Evolutionary conservation across 2,888 invertebrate species (phyloP).

Genomic region (Saturnia pavonia): DNA sequence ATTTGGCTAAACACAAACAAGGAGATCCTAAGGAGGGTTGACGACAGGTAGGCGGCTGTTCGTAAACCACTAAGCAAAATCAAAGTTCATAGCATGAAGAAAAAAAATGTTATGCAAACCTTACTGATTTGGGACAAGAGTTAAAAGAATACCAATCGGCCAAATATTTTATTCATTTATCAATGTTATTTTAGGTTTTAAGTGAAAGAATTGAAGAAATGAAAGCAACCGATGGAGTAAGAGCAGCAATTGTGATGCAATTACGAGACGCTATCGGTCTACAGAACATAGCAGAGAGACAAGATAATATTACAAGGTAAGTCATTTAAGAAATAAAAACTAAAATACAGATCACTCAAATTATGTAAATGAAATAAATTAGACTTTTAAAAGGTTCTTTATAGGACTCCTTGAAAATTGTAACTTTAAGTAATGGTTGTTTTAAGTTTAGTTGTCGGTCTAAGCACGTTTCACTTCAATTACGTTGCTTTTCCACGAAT

Average conservation of each 20-base stretch:
- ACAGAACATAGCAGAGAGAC: conserved; percentile 86
- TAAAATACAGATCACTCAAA: not conserved
- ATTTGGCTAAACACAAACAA: not conserved
- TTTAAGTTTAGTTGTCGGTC: conserved; percentile 22
- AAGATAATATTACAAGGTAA: conserved; percentile 88
- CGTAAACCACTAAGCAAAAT: not conserved
- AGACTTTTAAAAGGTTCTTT: conserved; percentile 9
- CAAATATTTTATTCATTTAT: not conserved
- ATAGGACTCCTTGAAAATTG: not conserved
- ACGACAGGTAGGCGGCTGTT: not conserved
- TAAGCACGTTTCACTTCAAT: conserved; percentile 31
- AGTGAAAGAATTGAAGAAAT: conserved; percentile 87
- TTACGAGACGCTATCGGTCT: conserved; percentile 90
- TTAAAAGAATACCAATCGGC: not conserved
- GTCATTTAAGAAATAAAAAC: conserved; percentile 7
- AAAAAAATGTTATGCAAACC: not conserved
- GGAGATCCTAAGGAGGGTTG: not conserved
- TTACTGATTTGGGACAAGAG: too few species aligned
- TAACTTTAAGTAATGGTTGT: not conserved
- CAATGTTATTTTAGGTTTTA: conserved; percentile 51
- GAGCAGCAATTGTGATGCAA: conserved; percentile 93
- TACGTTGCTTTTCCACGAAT: conserved; percentile 26
- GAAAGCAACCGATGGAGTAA: conserved; percentile 89
- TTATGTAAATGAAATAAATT: not conserved
- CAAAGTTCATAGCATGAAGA: not conserved